Base-by-base conservation (phyloP, 2,888 invertebrate species). In the Drosophila quasianomalipes region DNA sequence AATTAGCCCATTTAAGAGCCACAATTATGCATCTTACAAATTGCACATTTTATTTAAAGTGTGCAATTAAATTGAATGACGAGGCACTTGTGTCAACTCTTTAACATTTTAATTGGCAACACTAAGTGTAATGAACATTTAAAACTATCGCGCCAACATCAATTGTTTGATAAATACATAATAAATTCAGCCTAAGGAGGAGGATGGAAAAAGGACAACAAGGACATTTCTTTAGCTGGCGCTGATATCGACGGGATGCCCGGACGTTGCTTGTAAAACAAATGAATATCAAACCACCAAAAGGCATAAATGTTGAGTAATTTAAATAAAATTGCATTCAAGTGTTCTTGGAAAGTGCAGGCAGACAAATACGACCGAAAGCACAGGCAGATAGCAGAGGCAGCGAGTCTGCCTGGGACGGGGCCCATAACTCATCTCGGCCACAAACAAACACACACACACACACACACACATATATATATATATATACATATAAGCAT, bases 261-360 rank as follows among this genome's bases (percentile, higher is more conserved):
- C 28, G 73, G 73, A 65, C 59, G 35, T n/a, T 65, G 70, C 65
- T 59, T 70, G 71, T 66, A 79, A 83, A 61, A 52, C 79, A 85
- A 83, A 85, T 83, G 81, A 87, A 85, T 87, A 26, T 16, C 74
- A 85, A 70, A 51, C 52, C 57, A 54, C 59, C 68, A 61, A 71
- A 72, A 72, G 67, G 81, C 89, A 86, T 84, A 82, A 86, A 82
- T 89, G 87, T 86, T 72, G 82, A 74, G 76, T 86, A 86, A 86
- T 86, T 86, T 89, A 89, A 89, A 86, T 86, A 84, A 89, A 86
- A 86, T 89, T 89, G 85, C 86, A 86, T 86, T 89, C 86, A 86
- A 86, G 81, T 80, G 82, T 84, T 81, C 79, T 74, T 70, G 59
- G 68, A 81, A 74, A 62, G 67, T 76, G 69, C 64, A 19, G 44